Conservation (phyloP, 2,888 invertebrate species). For the Heteromyza rotundicornis region DNA sequence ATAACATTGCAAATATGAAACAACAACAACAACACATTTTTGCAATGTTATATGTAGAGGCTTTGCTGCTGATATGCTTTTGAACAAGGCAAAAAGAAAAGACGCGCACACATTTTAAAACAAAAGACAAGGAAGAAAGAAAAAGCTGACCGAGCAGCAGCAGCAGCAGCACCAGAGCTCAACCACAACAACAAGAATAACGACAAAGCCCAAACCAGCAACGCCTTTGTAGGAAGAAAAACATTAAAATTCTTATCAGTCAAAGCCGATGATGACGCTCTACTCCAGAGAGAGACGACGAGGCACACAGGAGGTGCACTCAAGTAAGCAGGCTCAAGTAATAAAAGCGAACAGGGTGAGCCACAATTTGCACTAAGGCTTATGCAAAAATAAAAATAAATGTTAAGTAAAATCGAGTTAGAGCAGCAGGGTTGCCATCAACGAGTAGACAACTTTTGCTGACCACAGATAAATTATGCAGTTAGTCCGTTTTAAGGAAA, state of each 20-base stretch:
- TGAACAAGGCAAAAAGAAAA: not conserved
- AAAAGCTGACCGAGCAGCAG: slow-evolving; percentile 6
- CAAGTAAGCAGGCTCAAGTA: too few species aligned
- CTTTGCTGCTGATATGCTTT: not conserved
- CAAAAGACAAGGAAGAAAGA: not conserved
- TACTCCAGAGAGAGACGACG: not conserved
- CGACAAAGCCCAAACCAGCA: slow-evolving; percentile 10
- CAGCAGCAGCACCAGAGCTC: not conserved
- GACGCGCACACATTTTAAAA: not conserved
- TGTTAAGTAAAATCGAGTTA: too few species aligned
- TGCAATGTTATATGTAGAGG: too few species aligned
- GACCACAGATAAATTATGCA: too few species aligned
- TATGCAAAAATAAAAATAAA: too few species aligned
- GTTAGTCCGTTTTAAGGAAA: too few species aligned
- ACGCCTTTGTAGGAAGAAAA: not conserved
- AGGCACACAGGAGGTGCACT: not conserved
- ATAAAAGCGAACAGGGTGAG: too few species aligned
- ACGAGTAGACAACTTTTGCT: too few species aligned
- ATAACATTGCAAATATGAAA: too few species aligned
- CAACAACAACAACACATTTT: slow-evolving; percentile 11
- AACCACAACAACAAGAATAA: slow-evolving; percentile 6
- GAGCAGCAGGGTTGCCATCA: too few species aligned
- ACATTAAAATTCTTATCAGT: slow-evolving; percentile 16
- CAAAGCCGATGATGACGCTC: not conserved
- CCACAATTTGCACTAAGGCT: too few species aligned